A percentile compares a stretch with the other conserved stretches of the same genome.
Conservation (phyloP, 1,140 invertebrate species). For the Calephelis nemesis region DNA sequence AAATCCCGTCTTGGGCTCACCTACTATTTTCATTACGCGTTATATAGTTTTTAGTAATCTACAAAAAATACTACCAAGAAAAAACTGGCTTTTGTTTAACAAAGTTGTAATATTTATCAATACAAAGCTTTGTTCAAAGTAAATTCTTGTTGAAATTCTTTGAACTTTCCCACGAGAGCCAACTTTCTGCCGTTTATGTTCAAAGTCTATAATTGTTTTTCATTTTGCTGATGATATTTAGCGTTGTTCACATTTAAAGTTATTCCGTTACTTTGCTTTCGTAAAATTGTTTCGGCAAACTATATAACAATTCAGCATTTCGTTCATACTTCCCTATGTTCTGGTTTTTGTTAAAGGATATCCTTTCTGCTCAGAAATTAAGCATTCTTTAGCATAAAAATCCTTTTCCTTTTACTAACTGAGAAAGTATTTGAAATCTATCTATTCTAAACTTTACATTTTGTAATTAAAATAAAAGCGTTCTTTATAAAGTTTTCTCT, state of each 20-base stretch:
- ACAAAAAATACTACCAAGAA: background rate
- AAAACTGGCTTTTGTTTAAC: too few relatives aligned
- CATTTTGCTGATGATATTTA: constrained; percentile 56
- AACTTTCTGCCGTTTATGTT: constrained; percentile 8
- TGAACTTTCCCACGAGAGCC: background rate
- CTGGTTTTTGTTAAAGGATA: constrained; percentile 32
- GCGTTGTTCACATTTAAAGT: constrained; percentile 48
- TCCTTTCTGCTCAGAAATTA: constrained; percentile 24
- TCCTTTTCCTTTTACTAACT: constrained; percentile 28
- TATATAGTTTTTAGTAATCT: too few relatives aligned
- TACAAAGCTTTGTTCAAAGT: constrained; percentile 12
- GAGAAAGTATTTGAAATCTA: constrained; percentile 25
- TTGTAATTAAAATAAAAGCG: constrained; percentile 26
- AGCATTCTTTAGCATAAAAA: constrained; percentile 22
- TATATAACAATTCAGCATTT: constrained; percentile 41
- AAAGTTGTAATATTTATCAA: constrained; percentile 5
- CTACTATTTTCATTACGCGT: too few relatives aligned
- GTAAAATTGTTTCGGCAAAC: constrained; percentile 55
- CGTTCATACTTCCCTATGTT: constrained; percentile 34
- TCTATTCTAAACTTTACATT: constrained; percentile 25
- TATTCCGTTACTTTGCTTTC: constrained; percentile 50
- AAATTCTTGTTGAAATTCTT: constrained; percentile 11
- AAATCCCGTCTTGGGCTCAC: too few relatives aligned
- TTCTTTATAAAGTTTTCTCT: constrained; percentile 21
- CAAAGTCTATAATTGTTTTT: constrained; percentile 26